phyloP scores from a whole-genome alignment of 1,140 invertebrate genomes.

The Zaprionus camerounensis region DNA sequence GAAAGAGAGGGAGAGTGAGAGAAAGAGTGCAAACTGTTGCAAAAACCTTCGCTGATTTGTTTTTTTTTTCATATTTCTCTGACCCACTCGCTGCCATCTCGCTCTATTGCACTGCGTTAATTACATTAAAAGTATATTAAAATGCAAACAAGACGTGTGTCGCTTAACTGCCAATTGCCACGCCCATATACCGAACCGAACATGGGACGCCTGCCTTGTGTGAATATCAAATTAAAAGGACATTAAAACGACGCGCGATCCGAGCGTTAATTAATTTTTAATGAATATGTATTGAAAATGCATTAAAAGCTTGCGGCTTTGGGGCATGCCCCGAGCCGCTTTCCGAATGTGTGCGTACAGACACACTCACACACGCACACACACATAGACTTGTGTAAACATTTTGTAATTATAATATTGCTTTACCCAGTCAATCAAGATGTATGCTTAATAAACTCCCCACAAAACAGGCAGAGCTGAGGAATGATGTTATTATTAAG shows the following conservation, averaged over 20 bases:
- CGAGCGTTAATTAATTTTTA: slow-evolving; percentile 71
- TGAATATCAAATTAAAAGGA: slow-evolving; percentile 72
- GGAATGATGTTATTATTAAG: too few relatives aligned
- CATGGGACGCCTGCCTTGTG: not conserved
- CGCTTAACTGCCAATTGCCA: slow-evolving; percentile 21
- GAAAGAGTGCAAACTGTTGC: not conserved
- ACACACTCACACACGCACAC: not conserved
- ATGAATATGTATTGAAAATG: slow-evolving; percentile 73
- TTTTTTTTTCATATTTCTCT: not conserved
- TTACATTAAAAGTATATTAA: slow-evolving; percentile 68
- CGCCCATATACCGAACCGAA: slow-evolving; percentile 4
- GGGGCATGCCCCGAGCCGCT: not conserved
- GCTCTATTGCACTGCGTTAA: slow-evolving; percentile 47
- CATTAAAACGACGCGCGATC: slow-evolving; percentile 47
- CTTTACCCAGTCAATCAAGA: not conserved
- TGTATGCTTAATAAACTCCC: not conserved
- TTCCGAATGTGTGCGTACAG: not conserved
- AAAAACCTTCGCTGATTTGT: not conserved
- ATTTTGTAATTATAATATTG: slow-evolving; percentile 30
- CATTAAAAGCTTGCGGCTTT: slow-evolving; percentile 52
- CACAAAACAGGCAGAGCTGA: not conserved
- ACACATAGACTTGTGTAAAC: not conserved
- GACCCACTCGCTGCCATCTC: not conserved
- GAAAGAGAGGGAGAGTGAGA: not conserved
- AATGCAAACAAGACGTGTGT: slow-evolving; percentile 46